These are phyloP conservation scores for Tachina fera DNA, from an alignment of 2,888 invertebrate species.

Conservation along the genomic window DNA sequence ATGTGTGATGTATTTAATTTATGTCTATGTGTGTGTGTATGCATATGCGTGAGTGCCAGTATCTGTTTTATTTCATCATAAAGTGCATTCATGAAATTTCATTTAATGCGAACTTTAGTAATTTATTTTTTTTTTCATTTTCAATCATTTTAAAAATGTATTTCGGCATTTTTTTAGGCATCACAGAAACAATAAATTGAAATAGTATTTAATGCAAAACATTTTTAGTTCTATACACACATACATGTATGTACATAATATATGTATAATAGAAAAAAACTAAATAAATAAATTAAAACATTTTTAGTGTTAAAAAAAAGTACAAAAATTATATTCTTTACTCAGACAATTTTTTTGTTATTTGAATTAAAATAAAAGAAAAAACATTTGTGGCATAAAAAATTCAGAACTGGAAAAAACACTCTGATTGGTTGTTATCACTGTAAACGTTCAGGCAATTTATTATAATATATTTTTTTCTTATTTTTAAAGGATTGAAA, in stretches of 20 bases:
- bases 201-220: neutral
- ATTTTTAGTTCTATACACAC: neutral
- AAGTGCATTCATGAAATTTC: constrained; percentile 64
- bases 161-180: neutral
- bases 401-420: neutral
- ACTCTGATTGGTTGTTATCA: neutral
- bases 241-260: too few relatives aligned
- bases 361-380: neutral
- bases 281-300: neutral
- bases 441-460: neutral
- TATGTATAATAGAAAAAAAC: neutral
- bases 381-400: neutral
- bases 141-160: constrained; percentile 40
- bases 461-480: neutral
- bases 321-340: neutral
- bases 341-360: neutral
- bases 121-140: constrained; percentile 31
- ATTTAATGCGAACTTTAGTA: constrained; percentile 60
- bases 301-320: neutral
- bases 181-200: constrained; percentile 11
- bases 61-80: constrained; percentile 55
- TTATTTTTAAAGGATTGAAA: too few relatives aligned
- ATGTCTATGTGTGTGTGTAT: neutral
- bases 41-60: constrained; percentile 11
- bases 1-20: constrained; percentile 39